These are phyloP conservation scores for Brachypodius melanocephalos DNA, from an alignment of 2,113 vertebrate species.

Conservation along the genomic window DNA sequence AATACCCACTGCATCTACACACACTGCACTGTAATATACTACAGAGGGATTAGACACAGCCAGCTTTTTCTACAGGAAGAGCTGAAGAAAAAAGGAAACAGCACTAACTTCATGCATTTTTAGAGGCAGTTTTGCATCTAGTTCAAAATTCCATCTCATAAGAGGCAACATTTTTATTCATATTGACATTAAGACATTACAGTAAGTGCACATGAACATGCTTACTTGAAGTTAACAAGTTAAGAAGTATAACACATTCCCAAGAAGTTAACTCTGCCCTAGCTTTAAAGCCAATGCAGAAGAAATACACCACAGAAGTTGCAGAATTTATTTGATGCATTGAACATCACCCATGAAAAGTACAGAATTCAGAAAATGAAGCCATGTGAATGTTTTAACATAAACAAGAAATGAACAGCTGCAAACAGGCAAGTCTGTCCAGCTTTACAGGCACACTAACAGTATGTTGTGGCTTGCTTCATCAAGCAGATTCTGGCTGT, in stretches of 20 bases:
- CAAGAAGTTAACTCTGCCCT: background rate
- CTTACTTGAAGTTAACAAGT: background rate
- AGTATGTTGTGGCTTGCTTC: background rate
- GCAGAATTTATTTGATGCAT: background rate
- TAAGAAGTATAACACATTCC: background rate
- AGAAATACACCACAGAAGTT: background rate
- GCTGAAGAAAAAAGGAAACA: background rate
- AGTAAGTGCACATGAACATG: background rate
- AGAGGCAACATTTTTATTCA: background rate
- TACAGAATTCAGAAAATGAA: background rate
- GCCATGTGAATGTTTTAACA: background rate
- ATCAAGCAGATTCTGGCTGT: background rate
- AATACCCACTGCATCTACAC: background rate
- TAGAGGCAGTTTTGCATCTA: background rate
- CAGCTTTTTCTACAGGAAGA: background rate
- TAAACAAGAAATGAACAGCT: background rate
- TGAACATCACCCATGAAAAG: background rate
- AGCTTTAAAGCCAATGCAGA: background rate
- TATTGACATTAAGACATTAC: background rate
- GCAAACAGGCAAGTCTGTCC: background rate
- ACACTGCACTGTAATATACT: background rate
- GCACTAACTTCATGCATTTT: background rate
- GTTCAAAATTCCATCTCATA: background rate
- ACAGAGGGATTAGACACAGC: background rate
- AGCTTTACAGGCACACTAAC: background rate